A percentile compares a stretch with the other conserved stretches of the same genome.
phyloP scores from a whole-genome alignment of 2,113 vertebrate genomes.

The Eira barbara region DNA sequence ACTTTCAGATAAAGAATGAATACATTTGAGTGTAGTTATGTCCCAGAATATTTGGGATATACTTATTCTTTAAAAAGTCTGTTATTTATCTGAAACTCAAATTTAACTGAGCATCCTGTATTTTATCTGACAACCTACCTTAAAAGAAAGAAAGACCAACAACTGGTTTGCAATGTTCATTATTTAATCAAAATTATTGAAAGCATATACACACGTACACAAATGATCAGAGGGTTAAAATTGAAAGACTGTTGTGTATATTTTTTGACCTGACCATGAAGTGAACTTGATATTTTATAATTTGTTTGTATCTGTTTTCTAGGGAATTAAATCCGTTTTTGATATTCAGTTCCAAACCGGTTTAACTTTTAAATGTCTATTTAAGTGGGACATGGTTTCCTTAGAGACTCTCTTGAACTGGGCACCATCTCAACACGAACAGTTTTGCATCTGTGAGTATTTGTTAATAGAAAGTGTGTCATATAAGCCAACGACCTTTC shows the following conservation, averaged over 20 bases:
- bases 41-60: background rate
- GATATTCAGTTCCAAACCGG: constrained; percentile 1
- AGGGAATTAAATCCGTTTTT: background rate
- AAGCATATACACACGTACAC: background rate
- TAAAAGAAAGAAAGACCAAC: background rate
- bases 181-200: background rate
- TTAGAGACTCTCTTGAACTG: background rate
- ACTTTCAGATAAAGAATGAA: background rate
- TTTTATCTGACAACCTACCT: background rate
- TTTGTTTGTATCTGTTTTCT: constrained; percentile 41
- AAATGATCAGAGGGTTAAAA: constrained; percentile 10
- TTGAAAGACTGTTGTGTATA: background rate
- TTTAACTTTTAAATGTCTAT: background rate
- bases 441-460: background rate
- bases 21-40: background rate
- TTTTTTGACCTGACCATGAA: background rate
- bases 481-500: background rate
- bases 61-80: background rate
- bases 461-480: background rate
- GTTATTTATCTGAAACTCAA: constrained; percentile 6
- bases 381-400: background rate
- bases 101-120: background rate
- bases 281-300: constrained; percentile 42
- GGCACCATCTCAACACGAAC: background rate
- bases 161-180: background rate